These are phyloP conservation scores for Euphonia xanthogaster DNA, from an alignment of 2,797 vertebrate species.

Conservation along the genomic window DNA sequence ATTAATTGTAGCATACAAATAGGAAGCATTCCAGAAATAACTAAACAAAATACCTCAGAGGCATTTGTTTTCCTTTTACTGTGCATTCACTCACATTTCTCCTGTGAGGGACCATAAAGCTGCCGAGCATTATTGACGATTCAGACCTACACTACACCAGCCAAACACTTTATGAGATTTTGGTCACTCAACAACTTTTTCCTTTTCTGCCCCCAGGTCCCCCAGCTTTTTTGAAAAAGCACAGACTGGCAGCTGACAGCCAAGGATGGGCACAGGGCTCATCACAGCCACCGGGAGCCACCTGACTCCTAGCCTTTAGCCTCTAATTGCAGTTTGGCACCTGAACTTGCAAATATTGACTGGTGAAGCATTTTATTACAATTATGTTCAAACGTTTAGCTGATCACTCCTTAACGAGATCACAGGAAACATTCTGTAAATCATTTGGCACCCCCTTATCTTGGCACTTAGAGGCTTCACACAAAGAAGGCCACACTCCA, in stretches of 20 bases:
- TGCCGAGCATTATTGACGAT: rapidly evolving
- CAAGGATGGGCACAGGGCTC: not conserved
- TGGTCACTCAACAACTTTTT: not conserved
- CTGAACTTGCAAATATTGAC: not conserved
- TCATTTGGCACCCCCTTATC: not conserved
- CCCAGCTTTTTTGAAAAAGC: not conserved
- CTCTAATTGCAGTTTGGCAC: not conserved
- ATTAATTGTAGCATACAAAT: not conserved
- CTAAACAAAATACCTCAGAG: not conserved
- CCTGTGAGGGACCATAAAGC: not conserved
- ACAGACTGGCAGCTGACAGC: not conserved
- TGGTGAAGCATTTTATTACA: not conserved
- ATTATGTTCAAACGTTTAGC: not conserved
- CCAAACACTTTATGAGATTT: not conserved
- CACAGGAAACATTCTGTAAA: not conserved
- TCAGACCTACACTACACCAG: not conserved
- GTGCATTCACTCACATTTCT: not conserved
- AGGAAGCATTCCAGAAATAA: not conserved
- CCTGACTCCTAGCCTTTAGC: not conserved
- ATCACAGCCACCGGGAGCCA: not conserved
- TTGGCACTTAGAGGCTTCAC: not conserved
- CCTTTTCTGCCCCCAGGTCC: not conserved
- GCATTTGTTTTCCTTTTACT: not conserved
- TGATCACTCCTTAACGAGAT: not conserved
- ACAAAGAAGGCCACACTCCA: not conserved